Conservation (phyloP, 2,113 vertebrate genomes). For the Pygoscelis adeliae region DNA sequence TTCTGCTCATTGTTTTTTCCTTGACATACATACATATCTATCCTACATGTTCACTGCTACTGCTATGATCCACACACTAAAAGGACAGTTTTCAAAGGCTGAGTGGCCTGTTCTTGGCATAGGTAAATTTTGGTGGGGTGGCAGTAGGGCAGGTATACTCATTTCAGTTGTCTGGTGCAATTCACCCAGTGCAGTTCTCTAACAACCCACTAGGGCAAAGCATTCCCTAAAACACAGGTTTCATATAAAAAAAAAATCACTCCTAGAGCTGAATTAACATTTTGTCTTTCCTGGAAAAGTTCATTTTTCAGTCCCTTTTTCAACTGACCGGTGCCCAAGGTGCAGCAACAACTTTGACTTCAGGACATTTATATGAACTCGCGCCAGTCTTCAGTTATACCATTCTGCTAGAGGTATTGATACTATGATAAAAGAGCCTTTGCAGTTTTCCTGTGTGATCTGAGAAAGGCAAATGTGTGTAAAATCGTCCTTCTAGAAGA, state of each 20-base stretch:
- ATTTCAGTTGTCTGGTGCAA: neutral
- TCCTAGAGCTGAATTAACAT: neutral
- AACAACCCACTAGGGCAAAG: neutral
- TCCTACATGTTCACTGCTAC: neutral
- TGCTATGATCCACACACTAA: neutral
- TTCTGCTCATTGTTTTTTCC: neutral
- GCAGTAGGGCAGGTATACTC: neutral
- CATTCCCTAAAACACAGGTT: neutral
- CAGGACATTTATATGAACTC: neutral
- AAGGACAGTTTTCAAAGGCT: neutral
- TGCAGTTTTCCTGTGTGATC: neutral
- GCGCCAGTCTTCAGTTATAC: neutral
- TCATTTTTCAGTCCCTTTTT: neutral
- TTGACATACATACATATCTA: neutral
- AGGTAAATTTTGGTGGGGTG: neutral
- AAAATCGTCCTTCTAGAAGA: neutral
- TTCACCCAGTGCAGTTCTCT: neutral
- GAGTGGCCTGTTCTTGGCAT: neutral
- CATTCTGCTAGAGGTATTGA: neutral
- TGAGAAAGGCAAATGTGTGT: neutral
- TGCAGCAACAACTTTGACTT: neutral
- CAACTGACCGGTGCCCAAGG: neutral
- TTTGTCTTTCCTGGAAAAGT: neutral
- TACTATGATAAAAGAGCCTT: neutral
- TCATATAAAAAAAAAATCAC: neutral